These are phyloP conservation scores for Dermochelys coriacea DNA, from an alignment of 2,797 vertebrate species.

Conservation along the genomic window DNA sequence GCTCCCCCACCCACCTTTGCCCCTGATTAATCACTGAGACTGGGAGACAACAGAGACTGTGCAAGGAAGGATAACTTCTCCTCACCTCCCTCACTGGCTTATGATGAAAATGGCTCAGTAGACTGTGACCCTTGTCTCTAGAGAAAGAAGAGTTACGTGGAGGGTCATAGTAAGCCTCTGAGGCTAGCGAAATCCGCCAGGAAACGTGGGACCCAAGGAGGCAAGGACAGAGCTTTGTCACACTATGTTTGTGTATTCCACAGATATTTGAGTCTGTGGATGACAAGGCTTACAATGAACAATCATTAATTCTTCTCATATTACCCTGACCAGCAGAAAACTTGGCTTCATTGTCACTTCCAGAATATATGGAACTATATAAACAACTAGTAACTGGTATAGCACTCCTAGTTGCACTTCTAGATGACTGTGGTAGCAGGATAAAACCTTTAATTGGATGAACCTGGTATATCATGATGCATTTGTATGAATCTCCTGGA, in stretches of 20 bases:
- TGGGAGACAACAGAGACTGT: too few species aligned
- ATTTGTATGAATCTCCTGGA: background rate
- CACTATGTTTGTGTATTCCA: background rate
- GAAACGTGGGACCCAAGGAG: too few species aligned
- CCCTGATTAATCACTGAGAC: too few species aligned
- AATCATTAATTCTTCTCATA: background rate
- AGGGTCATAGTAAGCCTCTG: too few species aligned
- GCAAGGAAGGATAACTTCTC: too few species aligned
- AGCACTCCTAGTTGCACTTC: background rate
- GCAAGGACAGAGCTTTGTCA: too few species aligned
- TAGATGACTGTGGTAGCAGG: background rate
- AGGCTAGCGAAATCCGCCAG: too few species aligned
- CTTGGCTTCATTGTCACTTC: background rate
- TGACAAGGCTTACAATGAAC: constrained; percentile 21
- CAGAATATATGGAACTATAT: background rate
- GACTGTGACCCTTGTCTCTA: too few species aligned
- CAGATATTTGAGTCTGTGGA: background rate
- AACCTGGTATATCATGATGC: background rate
- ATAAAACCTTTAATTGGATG: background rate
- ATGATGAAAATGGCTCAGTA: too few species aligned
- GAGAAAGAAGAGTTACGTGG: too few species aligned
- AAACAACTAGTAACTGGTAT: background rate
- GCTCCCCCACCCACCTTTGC: too few species aligned
- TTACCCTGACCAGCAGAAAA: background rate
- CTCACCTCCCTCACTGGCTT: too few species aligned